A percentile compares a stretch with the other conserved stretches of the same genome.
phyloP scores from a whole-genome alignment of 2,888 invertebrate genomes.

The Drosophila emarginata region DNA sequence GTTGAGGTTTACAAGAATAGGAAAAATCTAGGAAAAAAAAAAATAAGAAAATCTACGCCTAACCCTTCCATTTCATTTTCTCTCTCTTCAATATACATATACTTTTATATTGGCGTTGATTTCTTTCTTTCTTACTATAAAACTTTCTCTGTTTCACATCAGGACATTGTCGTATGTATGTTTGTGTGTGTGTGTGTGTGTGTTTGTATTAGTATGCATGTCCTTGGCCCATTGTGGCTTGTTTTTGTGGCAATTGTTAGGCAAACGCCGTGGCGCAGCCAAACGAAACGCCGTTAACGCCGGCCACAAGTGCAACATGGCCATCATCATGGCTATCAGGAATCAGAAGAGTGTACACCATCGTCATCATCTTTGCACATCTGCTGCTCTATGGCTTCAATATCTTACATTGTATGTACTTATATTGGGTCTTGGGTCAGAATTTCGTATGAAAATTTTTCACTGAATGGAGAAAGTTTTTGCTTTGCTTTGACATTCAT shows the following conservation, averaged over 20 bases:
- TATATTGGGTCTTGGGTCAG: background rate
- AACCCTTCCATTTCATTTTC: background rate
- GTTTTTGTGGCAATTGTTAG: constrained; percentile 32
- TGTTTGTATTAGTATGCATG: background rate
- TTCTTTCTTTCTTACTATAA: background rate
- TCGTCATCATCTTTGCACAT: constrained; percentile 9
- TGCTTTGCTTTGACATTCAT: constrained; percentile 28
- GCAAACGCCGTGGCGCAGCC: constrained; percentile 48
- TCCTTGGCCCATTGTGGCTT: constrained; percentile 38
- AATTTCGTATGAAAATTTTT: constrained; percentile 27
- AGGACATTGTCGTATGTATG: background rate
- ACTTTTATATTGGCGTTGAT: constrained; percentile 2
- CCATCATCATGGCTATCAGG: constrained; percentile 11
- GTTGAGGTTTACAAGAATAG: background rate
- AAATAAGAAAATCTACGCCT: background rate
- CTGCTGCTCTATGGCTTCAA: constrained; percentile 21
- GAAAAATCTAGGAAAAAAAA: background rate
- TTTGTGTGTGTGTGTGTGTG: background rate
- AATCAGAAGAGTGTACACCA: constrained; percentile 10
- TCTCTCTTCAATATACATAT: too few relatives aligned
- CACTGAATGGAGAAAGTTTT: constrained; percentile 28
- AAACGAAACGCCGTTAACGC: constrained; percentile 46
- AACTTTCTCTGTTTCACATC: background rate
- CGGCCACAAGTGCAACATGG: constrained; percentile 34
- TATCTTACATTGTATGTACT: constrained; percentile 17